Evolutionary conservation across 2,113 vertebrate species (phyloP), one percentile per base, ranked within the genome.

Genomic region (Mystacornis crossleyi): DNA sequence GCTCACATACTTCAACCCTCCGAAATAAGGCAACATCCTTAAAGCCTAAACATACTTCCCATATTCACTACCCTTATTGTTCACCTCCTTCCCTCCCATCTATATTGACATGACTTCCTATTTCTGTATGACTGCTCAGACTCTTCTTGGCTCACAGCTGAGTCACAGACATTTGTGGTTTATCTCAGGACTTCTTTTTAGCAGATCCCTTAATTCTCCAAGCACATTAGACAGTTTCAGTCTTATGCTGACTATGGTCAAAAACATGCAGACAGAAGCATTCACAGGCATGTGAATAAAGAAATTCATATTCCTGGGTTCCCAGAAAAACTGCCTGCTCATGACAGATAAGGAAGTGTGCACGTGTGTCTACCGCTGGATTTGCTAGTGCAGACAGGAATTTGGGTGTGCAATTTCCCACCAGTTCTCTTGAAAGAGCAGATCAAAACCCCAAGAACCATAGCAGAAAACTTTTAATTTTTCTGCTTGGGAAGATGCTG

Each of bases 41-140:
- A 61, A 91, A 88, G 33, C 24, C n/a, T 94, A 82, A 77, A 71
- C 66, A 83, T 12, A 82, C 33, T 81, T 93, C 24, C 34, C 31
- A 28, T 65, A 65, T 85, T 89, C 50, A 69, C 36, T 86, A 85
- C 45, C 14, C 21, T 58, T 58, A 70, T 64, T 69, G 86, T 45
- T 79, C 42, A 40, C 48, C 57, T 72, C 28, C 42, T 54, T 81
- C 70, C 55, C 72, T 69, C 28, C 54, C 4, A 5, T 58, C 51
- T 81, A 21, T 29, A 71, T 11, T 7, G 17, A 70, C 29, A 53
- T 70, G 47, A 78, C 34, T 89, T 96, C 42, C 75, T 65, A 31
- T 81, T 95, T 96, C 87, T 62, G 26, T 73, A 53, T 77, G 89
- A 82, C 73, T 88, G 17, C 36, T 55, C 1, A 4, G 45, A 51